Conservation (phyloP, 2,113 vertebrate genomes). For the Pseudorhombus dupliciocellatus region DNA sequence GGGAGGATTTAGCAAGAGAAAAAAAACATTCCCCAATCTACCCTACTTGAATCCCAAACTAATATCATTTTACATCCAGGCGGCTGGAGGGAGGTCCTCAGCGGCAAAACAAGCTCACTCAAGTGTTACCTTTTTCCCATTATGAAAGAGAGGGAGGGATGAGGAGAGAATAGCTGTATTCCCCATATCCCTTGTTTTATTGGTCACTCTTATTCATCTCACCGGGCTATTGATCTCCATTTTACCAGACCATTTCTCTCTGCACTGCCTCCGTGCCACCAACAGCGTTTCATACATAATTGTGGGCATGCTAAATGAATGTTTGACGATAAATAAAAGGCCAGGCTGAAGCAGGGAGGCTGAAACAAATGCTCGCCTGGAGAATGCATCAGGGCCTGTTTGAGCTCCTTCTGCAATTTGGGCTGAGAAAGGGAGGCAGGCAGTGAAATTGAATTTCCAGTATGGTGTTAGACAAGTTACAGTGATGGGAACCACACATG, state of each 20-base stretch:
- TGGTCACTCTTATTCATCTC: slow-evolving; percentile 50
- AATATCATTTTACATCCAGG: slow-evolving; percentile 45
- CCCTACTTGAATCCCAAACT: slow-evolving; percentile 22
- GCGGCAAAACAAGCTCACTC: slow-evolving; percentile 51
- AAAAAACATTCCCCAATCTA: background rate
- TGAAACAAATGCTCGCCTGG: background rate
- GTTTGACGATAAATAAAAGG: slow-evolving; percentile 30
- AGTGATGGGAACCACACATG: background rate
- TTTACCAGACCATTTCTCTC: slow-evolving; percentile 31
- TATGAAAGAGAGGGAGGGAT: slow-evolving; percentile 45
- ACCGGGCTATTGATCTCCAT: slow-evolving; percentile 55
- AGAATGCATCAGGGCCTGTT: background rate
- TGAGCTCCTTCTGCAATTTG: background rate
- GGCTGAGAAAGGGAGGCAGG: background rate
- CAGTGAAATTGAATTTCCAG: background rate
- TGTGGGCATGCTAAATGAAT: slow-evolving; percentile 36
- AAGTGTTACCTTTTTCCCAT: slow-evolving; percentile 70
- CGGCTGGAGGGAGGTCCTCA: slow-evolving; percentile 35
- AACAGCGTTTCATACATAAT: slow-evolving; percentile 14
- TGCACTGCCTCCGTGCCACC: slow-evolving; percentile 11
- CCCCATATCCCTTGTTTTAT: slow-evolving; percentile 50
- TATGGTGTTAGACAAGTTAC: background rate
- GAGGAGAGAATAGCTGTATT: slow-evolving; percentile 48
- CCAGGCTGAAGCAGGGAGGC: background rate
- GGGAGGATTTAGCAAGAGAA: background rate